These are phyloP conservation scores for Xylocampa areola DNA, from an alignment of 2,888 invertebrate genomes.

Conservation along the genomic window DNA sequence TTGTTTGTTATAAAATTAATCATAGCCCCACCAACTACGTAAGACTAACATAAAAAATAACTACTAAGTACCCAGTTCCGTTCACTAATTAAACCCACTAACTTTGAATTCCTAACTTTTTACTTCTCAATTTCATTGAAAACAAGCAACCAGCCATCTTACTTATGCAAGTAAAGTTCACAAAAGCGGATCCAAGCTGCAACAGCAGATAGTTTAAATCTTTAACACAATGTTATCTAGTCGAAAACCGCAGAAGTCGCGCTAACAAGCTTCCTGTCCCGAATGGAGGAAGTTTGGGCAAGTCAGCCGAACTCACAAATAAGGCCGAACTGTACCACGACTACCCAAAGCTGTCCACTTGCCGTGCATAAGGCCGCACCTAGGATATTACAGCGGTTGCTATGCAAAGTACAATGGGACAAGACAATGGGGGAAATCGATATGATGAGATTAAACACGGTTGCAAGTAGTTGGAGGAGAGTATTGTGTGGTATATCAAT, in stretches of 20 bases:
- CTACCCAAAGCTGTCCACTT: constrained; percentile 68
- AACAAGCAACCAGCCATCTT: constrained; percentile 7
- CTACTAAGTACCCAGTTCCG: neutral
- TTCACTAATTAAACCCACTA: neutral
- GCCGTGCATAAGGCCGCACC: constrained; percentile 35
- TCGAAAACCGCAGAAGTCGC: constrained; percentile 78
- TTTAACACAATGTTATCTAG: constrained; percentile 81
- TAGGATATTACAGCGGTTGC: constrained; percentile 15
- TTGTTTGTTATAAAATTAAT: neutral
- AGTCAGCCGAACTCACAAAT: constrained; percentile 76
- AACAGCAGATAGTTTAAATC: constrained; percentile 73
- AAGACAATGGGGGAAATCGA: constrained; percentile 31
- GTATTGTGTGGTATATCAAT: too few species aligned
- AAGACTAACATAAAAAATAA: neutral
- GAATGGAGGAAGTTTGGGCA: constrained; percentile 73
- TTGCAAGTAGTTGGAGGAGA: neutral
- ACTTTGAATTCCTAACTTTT: neutral
- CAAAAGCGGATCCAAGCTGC: constrained; percentile 31
- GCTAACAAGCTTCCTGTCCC: constrained; percentile 81
- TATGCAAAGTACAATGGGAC: constrained; percentile 8
- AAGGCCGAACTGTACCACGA: constrained; percentile 63
- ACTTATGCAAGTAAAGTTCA: constrained; percentile 38
- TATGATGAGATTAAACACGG: neutral
- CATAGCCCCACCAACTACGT: neutral
- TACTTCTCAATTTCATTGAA: neutral